Evolutionary conservation across 1,140 invertebrate species (phyloP).

Genomic region (Muscidifurax raptorellus): DNA sequence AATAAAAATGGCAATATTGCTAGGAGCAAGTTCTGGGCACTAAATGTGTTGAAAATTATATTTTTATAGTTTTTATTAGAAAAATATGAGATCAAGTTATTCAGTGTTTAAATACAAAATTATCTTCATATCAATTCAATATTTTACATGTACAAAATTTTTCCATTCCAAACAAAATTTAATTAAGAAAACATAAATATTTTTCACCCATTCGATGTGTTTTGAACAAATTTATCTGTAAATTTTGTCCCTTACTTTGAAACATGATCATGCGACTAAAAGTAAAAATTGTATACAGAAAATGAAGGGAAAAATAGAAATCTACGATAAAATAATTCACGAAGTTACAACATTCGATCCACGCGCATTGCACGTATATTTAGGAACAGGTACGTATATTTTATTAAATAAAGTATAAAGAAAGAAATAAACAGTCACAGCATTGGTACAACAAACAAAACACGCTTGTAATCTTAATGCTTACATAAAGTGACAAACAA

Average conservation of each 20-base stretch:
- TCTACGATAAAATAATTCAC: not conserved
- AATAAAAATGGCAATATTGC: not conserved
- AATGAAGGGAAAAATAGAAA: not conserved
- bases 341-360: slow-evolving; percentile 19
- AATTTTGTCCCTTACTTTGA: not conserved
- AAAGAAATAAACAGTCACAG: not conserved
- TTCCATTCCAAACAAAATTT: not conserved
- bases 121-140: not conserved
- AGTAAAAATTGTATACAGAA: too few relatives aligned
- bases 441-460: not conserved
- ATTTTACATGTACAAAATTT: not conserved
- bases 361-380: slow-evolving; percentile 38
- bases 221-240: too few relatives aligned
- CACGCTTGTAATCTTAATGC: not conserved
- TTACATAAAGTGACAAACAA: not conserved
- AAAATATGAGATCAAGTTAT: slow-evolving; percentile 18
- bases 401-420: slow-evolving; percentile 27
- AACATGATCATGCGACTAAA: too few relatives aligned
- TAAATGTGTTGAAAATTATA: not conserved
- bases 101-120: not conserved
- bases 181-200: not conserved
- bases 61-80: not conserved
- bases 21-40: not conserved
- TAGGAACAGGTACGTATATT: slow-evolving; percentile 51
- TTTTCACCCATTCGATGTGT: too few relatives aligned